Evolutionary conservation across 2,888 invertebrate genomes (phyloP), one percentile per base, ranked within the genome.

Genomic region (Acanthosepion esculentum): DNA sequence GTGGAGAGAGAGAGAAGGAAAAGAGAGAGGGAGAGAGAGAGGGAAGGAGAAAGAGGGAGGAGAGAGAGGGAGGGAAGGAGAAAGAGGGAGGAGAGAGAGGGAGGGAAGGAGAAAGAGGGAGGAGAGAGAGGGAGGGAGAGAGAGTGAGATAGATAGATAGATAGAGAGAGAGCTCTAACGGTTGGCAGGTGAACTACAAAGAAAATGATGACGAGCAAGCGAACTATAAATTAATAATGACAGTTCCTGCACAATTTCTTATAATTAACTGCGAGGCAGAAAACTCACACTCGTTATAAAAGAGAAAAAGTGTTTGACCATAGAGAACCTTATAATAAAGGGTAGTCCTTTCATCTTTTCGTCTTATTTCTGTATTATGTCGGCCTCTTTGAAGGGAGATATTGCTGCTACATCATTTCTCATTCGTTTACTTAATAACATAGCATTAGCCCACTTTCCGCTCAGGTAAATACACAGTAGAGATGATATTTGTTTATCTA

Each of bases 31-130:
- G 26, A 64, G 64, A 64, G 64, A 26, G 78, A 78, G n/a, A n/a
- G n/a, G n/a, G n/a, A n/a, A n/a, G n/a, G n/a, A n/a, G n/a, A 1
- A 53, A 1, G 4, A 2, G 2, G 2, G 2, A 0, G 2, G 41
- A 41, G 41, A 41, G 41, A 41, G 41, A 41, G 41, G 2, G 41
- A 53, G 8, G n/a, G n/a, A n/a, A n/a, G 29, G 26, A 64, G 26
- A 64, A 29, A 64, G 64, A 64, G 64, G 29, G 26, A 64, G 64
- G 78, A n/a, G 29, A 78, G 26, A 78, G 78, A 23, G 29, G n/a
- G n/a, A n/a, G n/a, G n/a, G n/a, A n/a, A n/a, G n/a, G n/a, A n/a
- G n/a, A 1, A 53, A 1, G 4, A 2, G 2, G 2, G 2, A 0
- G 2, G 41, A 41, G 41, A 41, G 41, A 41, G 41, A 41, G 41